Conservation (phyloP, 2,113 vertebrate species). For the Spea multiplicata region DNA sequence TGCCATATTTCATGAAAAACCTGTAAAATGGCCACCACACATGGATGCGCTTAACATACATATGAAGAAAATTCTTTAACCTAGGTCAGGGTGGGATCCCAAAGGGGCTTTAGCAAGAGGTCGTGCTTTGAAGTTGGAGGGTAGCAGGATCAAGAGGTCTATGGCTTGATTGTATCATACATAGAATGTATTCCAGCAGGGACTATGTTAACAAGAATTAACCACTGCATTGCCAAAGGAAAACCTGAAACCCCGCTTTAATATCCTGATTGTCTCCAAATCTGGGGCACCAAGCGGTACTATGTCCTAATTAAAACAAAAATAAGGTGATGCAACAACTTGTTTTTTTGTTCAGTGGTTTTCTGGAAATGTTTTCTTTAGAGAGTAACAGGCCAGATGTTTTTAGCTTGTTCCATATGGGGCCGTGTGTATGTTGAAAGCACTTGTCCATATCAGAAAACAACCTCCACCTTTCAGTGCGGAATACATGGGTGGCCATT, state of each 20-base stretch:
- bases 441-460: no score
- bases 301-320: conserved; percentile 4
- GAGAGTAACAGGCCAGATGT: conserved; percentile 9
- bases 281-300: not conserved
- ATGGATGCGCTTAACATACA: conserved; percentile 32
- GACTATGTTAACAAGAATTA: not conserved
- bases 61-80: conserved; percentile 1
- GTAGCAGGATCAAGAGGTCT: not conserved
- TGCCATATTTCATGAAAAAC: not conserved
- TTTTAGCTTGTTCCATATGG: conserved; percentile 3
- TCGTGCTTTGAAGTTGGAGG: conserved; percentile 19
- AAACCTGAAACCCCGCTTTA: not conserved
- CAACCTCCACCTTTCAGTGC: no score
- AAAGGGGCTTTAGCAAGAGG: conserved; percentile 11
- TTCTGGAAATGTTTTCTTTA: conserved; percentile 11
- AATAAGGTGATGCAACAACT: conserved; percentile 1
- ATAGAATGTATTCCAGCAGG: not conserved
- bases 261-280: not conserved
- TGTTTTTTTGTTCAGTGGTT: not conserved
- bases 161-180: not conserved
- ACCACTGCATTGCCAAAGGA: not conserved
- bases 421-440: not conserved
- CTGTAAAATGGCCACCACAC: conserved; percentile 3
- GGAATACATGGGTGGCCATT: no score
- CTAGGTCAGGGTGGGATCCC: not conserved